These are phyloP conservation scores for Antrozous pallidus DNA, from an alignment of 2,797 vertebrate species.

Conservation along the genomic window DNA sequence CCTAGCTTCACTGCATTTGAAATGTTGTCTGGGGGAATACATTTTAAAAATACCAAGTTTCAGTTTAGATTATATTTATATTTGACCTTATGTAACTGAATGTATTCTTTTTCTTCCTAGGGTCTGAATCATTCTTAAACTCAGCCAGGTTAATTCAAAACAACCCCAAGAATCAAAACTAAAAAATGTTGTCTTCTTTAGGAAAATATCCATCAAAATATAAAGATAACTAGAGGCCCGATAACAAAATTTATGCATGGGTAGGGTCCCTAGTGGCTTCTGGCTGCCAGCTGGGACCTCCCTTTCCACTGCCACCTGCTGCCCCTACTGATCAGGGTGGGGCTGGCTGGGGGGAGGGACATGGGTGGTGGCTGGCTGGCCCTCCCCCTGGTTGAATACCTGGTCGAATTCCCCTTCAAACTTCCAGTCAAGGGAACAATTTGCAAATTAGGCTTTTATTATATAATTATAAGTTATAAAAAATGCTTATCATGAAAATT, in stretches of 20 bases:
- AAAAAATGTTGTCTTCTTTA: background rate
- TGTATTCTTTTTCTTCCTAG: background rate
- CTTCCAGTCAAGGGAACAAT: too few relatives aligned
- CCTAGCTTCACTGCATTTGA: background rate
- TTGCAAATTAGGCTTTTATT: too few relatives aligned
- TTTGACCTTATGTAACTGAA: background rate
- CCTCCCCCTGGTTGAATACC: too few relatives aligned
- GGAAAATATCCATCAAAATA: background rate
- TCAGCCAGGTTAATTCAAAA: background rate
- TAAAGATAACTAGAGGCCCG: background rate
- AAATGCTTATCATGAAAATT: background rate
- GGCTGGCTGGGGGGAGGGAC: too few relatives aligned
- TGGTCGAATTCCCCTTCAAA: too few relatives aligned
- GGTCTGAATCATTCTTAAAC: background rate
- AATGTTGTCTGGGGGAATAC: background rate
- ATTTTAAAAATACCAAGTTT: conserved; percentile 31
- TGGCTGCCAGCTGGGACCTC: too few relatives aligned
- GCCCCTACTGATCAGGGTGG: too few relatives aligned
- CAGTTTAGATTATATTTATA: background rate
- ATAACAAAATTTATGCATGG: too few relatives aligned
- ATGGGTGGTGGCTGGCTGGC: too few relatives aligned
- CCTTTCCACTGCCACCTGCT: too few relatives aligned
- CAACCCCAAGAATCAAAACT: background rate
- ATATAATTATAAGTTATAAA: background rate
- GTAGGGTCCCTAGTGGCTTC: too few relatives aligned